A percentile compares a stretch with the other conserved stretches of the same genome.
phyloP scores from a whole-genome alignment of 2,797 vertebrate species.

The Heteromormyrus szaboi region DNA sequence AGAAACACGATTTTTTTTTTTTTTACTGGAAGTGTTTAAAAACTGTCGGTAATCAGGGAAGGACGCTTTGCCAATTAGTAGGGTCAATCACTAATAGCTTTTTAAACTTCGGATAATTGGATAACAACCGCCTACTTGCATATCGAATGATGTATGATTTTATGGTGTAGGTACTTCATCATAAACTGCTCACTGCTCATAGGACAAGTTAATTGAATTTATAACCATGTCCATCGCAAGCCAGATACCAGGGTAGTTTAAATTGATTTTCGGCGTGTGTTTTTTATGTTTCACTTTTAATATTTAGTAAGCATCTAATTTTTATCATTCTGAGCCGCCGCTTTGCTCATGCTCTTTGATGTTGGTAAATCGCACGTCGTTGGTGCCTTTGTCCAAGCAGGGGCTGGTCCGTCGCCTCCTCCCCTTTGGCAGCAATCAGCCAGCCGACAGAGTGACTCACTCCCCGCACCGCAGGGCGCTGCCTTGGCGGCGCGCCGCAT shows the following conservation, averaged over 20 bases:
- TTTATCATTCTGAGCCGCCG: background rate
- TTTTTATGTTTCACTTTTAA: background rate
- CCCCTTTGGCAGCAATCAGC: slow-evolving; percentile 36
- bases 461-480: background rate
- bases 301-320: background rate
- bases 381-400: background rate
- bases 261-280: background rate
- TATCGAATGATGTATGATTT: background rate
- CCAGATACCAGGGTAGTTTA: background rate
- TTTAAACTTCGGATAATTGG: slow-evolving; percentile 49
- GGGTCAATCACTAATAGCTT: slow-evolving; percentile 28
- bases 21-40: slow-evolving; percentile 45
- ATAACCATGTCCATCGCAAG: background rate
- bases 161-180: background rate
- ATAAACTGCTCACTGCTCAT: background rate
- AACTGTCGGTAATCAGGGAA: slow-evolving; percentile 42
- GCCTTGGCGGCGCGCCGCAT: background rate
- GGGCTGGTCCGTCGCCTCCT: slow-evolving; percentile 33
- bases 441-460: slow-evolving; percentile 5
- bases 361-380: background rate
- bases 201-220: background rate
- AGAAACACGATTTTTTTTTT: background rate
- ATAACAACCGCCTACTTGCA: slow-evolving; percentile 48
- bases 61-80: slow-evolving; percentile 32
- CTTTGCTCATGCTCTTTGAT: background rate